These are phyloP conservation scores for Chymomyza amoena DNA, from an alignment of 2,888 invertebrate genomes.

Conservation along the genomic window DNA sequence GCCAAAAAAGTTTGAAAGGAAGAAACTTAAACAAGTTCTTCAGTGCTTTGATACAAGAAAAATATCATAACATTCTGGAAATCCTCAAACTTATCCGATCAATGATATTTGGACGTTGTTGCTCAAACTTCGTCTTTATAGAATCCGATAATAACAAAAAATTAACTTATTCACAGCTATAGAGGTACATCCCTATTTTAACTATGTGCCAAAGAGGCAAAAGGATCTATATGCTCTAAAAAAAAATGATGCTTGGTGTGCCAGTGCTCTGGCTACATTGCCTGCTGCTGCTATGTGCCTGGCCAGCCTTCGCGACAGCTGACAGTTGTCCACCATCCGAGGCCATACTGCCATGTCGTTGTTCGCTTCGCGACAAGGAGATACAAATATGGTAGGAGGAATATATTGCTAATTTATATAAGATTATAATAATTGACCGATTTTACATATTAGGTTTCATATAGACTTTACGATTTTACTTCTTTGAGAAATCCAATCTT, in stretches of 20 bases:
- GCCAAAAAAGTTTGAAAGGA: too few relatives aligned
- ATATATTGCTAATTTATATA: too few relatives aligned
- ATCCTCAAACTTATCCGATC: too few relatives aligned
- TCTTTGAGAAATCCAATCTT: too few relatives aligned
- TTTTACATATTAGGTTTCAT: too few relatives aligned
- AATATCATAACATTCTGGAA: too few relatives aligned
- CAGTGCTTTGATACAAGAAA: too few relatives aligned
- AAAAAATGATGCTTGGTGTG: constrained; percentile 38
- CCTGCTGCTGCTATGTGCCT: constrained; percentile 40
- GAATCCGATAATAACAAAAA: neutral
- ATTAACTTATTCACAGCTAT: neutral
- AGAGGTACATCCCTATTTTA: constrained; percentile 4
- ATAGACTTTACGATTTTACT: too few relatives aligned
- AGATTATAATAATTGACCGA: too few relatives aligned
- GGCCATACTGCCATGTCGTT: constrained; percentile 89
- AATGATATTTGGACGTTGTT: too few relatives aligned
- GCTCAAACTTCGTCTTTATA: too few relatives aligned
- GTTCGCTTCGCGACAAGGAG: constrained; percentile 87
- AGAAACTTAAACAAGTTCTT: too few relatives aligned
- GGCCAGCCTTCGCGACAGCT: constrained; percentile 30
- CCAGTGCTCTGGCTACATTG: constrained; percentile 10
- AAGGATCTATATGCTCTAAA: constrained; percentile 28
- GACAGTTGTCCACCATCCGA: constrained; percentile 86
- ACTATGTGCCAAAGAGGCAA: constrained; percentile 44
- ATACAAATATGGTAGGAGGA: constrained; percentile 88